Base-by-base conservation (phyloP, 2,113 vertebrate species). In the Herpetotheres cachinnans region DNA sequence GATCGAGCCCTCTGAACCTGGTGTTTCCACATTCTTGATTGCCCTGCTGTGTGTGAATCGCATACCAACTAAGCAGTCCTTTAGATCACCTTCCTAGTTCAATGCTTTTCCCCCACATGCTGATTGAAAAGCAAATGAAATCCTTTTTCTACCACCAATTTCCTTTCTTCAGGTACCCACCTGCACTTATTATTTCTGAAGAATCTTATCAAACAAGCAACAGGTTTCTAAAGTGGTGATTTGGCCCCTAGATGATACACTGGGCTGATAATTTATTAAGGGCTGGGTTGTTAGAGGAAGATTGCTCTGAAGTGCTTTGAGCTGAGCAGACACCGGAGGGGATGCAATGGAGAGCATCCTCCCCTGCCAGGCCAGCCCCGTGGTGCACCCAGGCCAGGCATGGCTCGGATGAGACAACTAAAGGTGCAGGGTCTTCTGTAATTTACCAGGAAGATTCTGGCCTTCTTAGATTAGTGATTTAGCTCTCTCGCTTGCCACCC, bases 31-130 rank as follows among this genome's bases (percentile, higher is more conserved):
- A 74, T 70, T 86, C 93, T 56, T 66, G 71, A 47, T 78, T 78
- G 82, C 80, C 82, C 76, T 61, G 86, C 86, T 26, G 11, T 4
- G 19, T 86, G 83, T 83, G 90, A 83, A 63, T 74, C 0, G 8
- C 82, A 86, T 59, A 52, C 59, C 88, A 82, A 12, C 71, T 15
- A 46, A 42, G 62, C 3, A 86, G 79, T 82, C 92, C 94, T 94
- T 90, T 86, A 84, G 59, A 86, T 92, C 92, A 93, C 90, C 90
- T 94, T 95, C 92, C 16, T 21, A 62, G 46, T 58, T 89, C 82
- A 40, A 4, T 63, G 83, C 44, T 15, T 7, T 19, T 4, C 1
- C 2, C 38, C 22, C 52, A 29, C 34, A 15, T 16, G 34, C 79
- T 83, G 79, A 74, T 58, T 83, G 90, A 92, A 95, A 94, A 93